phyloP scores from a whole-genome alignment of 2,797 vertebrate genomes.

The Falco berigora region DNA sequence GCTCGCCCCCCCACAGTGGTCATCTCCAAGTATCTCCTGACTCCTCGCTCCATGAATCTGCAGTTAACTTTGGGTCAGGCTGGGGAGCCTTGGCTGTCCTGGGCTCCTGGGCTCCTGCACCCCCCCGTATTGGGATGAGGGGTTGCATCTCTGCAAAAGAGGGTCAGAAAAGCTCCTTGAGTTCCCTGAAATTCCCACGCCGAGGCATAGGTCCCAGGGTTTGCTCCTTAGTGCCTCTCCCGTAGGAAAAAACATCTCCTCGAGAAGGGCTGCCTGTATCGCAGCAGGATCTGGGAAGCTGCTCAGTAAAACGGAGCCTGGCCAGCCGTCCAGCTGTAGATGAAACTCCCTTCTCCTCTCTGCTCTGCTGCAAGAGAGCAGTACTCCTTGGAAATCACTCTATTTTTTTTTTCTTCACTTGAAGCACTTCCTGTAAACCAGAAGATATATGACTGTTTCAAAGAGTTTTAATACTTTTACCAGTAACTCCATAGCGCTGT shows the following conservation, averaged over 20 bases:
- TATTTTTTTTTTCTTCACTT: neutral
- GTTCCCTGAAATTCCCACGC: neutral
- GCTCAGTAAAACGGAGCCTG: neutral
- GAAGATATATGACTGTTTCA: slow-evolving; percentile 45
- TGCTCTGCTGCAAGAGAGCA: neutral
- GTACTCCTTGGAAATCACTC: neutral
- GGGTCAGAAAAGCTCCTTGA: neutral
- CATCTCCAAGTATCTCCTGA: neutral
- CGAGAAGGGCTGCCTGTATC: neutral
- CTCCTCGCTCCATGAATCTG: neutral
- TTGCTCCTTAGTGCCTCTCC: neutral
- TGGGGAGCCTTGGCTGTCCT: neutral
- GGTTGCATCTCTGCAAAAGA: neutral
- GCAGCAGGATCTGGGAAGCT: neutral
- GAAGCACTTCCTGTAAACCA: slow-evolving; percentile 65
- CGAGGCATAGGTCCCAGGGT: neutral
- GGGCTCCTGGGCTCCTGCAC: neutral
- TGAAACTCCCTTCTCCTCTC: neutral
- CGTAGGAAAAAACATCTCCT: neutral
- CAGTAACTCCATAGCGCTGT: slow-evolving; percentile 13
- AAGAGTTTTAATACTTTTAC: slow-evolving; percentile 65
- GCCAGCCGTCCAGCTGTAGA: neutral
- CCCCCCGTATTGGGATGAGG: neutral
- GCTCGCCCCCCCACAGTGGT: neutral
- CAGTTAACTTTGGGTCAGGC: neutral